Evolutionary conservation across 1,140 invertebrate species (phyloP), one percentile per base, ranked within the genome.

Genomic region (Whitmania pigra): DNA sequence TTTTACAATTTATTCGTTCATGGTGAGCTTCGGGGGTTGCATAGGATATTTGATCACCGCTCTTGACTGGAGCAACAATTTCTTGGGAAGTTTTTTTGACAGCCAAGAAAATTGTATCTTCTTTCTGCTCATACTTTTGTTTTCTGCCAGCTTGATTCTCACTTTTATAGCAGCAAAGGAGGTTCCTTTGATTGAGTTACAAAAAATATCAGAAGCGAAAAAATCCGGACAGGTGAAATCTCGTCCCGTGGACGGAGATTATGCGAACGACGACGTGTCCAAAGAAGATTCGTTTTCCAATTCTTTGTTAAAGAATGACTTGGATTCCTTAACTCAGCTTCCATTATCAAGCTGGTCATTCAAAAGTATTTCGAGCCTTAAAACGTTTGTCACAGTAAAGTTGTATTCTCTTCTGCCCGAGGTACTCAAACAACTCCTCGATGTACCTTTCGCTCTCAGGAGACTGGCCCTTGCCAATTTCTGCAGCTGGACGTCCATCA

Each of bases 21-120:
- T 84, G 81, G 75, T 84, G 1, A 84, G 82, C 72, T 70, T 83
- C 18, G 84, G 85, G 1, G 83, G 83, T 3, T 81, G 83, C 71
- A 66, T 85, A 25, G 85, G 85, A 2, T 85, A 85, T 75, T 76
- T 85, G 20, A 78, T 85, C 20, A 83, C 83, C 15, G 83, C 84
- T 36, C 74, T 85, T n/a, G 80, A 85, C 70, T 85, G 85, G 85
- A 80, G 78, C 20, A 69, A 76, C 18, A 80, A 74, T 57, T 63
- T 72, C 2, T 54, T 82, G 22, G 79, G 80, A 15, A 49, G 69
- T 0, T 78, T 77, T 70, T 80, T 82, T 71, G 78, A 78, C 40
- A 76, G 75, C 1, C 80, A 82, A 74, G 81, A 82, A 74, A 73
- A 76, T 36, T 77, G 77, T 6, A 78, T 79, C 20, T 82, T 82